These are phyloP conservation scores for Myotis myotis DNA, from an alignment of 2,797 vertebrate species.

Conservation along the genomic window DNA sequence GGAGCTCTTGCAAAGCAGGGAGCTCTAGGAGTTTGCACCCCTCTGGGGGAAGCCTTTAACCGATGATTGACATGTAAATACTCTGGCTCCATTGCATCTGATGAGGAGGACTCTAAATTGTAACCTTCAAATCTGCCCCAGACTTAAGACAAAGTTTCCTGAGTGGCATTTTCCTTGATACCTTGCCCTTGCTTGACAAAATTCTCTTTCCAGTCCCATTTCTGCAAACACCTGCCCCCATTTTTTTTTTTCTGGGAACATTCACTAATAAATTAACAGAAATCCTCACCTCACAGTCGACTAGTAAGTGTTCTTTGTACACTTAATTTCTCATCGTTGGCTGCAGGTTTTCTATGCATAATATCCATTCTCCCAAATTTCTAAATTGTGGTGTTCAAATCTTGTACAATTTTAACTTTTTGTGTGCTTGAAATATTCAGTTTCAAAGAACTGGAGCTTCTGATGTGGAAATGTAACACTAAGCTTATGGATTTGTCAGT, in stretches of 20 bases:
- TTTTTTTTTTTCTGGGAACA: neutral
- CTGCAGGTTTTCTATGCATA: neutral
- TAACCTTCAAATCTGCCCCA: neutral
- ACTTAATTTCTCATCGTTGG: neutral
- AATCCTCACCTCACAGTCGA: neutral
- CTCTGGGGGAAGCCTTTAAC: neutral
- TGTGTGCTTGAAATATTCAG: neutral
- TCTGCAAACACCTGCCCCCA: neutral
- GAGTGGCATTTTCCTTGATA: neutral
- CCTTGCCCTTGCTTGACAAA: neutral
- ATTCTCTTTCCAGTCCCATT: neutral
- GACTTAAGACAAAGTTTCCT: neutral
- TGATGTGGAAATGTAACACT: neutral
- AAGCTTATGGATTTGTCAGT: neutral
- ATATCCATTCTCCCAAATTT: neutral
- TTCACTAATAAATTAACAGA: neutral
- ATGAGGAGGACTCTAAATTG: neutral
- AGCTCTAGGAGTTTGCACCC: neutral
- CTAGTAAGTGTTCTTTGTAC: neutral
- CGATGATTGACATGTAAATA: neutral
- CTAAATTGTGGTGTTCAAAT: neutral
- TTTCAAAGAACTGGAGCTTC: neutral
- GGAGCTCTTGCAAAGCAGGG: neutral
- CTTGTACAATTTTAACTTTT: neutral
- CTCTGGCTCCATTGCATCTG: neutral